phyloP scores from a whole-genome alignment of 2,113 vertebrate genomes.

The Aleadryas rufinucha region DNA sequence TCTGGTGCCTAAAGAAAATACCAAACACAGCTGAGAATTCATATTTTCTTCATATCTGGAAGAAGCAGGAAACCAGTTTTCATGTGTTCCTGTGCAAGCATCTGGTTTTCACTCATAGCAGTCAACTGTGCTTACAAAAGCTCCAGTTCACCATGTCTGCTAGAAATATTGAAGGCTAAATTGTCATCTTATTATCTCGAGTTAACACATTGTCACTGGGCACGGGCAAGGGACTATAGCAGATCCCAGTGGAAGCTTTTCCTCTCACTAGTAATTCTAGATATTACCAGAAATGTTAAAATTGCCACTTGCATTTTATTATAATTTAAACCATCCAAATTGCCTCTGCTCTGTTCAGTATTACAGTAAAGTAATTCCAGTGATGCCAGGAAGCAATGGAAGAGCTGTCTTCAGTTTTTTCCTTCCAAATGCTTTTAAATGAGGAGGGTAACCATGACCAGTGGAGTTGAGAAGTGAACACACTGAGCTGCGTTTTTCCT shows the following conservation, averaged over 20 bases:
- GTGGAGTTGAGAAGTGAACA: neutral
- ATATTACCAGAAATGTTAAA: neutral
- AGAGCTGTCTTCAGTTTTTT: neutral
- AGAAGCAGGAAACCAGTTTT: neutral
- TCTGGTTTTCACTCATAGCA: neutral
- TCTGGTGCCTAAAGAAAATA: conserved; percentile 37
- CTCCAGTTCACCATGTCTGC: neutral
- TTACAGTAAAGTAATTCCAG: neutral
- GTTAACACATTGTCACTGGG: neutral
- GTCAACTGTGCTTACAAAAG: neutral
- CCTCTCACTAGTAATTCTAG: neutral
- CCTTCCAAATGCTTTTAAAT: neutral
- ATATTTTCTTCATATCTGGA: conserved; percentile 25
- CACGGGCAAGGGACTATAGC: neutral
- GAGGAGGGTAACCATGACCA: neutral
- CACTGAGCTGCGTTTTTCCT: neutral
- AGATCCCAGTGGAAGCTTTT: neutral
- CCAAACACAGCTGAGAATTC: conserved; percentile 53
- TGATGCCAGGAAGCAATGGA: neutral
- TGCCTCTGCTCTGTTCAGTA: neutral
- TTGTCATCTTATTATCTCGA: neutral
- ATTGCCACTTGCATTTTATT: neutral
- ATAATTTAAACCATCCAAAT: neutral
- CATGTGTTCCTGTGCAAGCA: neutral
- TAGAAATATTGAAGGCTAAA: neutral